Percentiles rank a stretch among this genome's conserved stretches.
Evolutionary conservation across 1,140 invertebrate species (phyloP).

Genomic region (Thaumetopoea pityocampa): DNA sequence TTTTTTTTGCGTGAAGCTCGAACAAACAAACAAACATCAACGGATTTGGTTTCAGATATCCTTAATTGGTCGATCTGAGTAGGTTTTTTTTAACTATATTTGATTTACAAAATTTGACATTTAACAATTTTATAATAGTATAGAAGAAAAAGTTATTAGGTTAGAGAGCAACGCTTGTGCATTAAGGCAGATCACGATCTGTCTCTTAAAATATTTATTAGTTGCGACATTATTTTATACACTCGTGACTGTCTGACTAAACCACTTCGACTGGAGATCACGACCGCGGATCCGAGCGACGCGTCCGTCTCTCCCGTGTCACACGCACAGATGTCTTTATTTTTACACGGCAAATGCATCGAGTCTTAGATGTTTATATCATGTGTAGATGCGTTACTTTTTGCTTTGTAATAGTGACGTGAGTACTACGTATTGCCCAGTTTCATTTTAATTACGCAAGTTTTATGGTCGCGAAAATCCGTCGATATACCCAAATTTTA

Average conservation of each 20-base stretch:
- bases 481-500: too few species aligned
- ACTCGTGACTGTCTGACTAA: constrained; percentile 55
- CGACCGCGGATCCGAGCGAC: constrained; percentile 33
- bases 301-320: constrained; percentile 29
- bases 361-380: constrained; percentile 12
- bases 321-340: constrained; percentile 23
- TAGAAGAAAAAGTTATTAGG: too few species aligned
- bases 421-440: background rate
- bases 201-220: constrained; percentile 37
- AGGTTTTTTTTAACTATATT: too few species aligned
- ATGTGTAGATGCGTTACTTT: constrained; percentile 18
- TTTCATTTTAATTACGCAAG: too few species aligned
- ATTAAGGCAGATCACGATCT: constrained; percentile 30
- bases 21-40: too few species aligned
- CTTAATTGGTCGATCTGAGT: too few species aligned
- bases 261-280: constrained; percentile 49
- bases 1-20: too few species aligned
- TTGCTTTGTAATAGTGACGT: constrained; percentile 12
- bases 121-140: too few species aligned
- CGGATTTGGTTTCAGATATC: too few species aligned
- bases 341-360: constrained; percentile 27
- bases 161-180: constrained; percentile 11
- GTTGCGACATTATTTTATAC: constrained; percentile 55
- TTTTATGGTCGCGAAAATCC: too few species aligned
- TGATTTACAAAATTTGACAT: too few species aligned